Evolutionary conservation across 1,140 invertebrate species (phyloP), one percentile per base, ranked within the genome.

Genomic region (Pristionchus pacificus): DNA sequence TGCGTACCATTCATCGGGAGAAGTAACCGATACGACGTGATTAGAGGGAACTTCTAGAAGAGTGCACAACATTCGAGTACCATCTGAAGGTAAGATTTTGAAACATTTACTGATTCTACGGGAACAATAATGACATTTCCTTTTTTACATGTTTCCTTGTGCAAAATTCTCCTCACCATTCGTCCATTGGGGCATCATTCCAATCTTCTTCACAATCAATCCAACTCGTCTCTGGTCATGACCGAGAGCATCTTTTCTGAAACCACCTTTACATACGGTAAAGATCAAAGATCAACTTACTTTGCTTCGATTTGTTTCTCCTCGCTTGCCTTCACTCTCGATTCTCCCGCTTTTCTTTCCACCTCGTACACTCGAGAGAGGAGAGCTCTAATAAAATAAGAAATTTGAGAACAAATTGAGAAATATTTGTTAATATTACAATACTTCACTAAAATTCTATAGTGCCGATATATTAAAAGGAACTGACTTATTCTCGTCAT

Each of bases 141-240:
- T n/a, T n/a, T n/a, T n/a, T n/a, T n/a, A n/a, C n/a, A n/a, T n/a
- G n/a, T n/a, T n/a, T n/a, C n/a, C n/a, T n/a, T n/a, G n/a, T n/a
- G n/a, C n/a, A n/a, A n/a, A n/a, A n/a, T n/a, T 59, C 6, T 32
- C 24, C n/a, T 65, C 71, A 13, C 28, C 58, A 25, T 58, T 65
- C 58, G 65, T 77, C 94, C 94, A 98, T 83, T 97, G 86, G 15
- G 93, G 93, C 84, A 95, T 90, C 65, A 91, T 86, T 33, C 96
- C 96, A 82, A 98, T 91, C 87, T 98, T 98, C 66, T 90, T 88
- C 0, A 91, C 93, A 82, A 98, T 90, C 1, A 97, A 81, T 59
- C 96, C 96, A 72, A 89, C 88, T 80, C 95, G 87, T 72, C 87
- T 86, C 10, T 77, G 79, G 24, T 60, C 25, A 10, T 70, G 60